A percentile compares a stretch with the other conserved stretches of the same genome.
phyloP scores from a whole-genome alignment of 2,113 vertebrate genomes.

The Pseudorhombus dupliciocellatus region DNA sequence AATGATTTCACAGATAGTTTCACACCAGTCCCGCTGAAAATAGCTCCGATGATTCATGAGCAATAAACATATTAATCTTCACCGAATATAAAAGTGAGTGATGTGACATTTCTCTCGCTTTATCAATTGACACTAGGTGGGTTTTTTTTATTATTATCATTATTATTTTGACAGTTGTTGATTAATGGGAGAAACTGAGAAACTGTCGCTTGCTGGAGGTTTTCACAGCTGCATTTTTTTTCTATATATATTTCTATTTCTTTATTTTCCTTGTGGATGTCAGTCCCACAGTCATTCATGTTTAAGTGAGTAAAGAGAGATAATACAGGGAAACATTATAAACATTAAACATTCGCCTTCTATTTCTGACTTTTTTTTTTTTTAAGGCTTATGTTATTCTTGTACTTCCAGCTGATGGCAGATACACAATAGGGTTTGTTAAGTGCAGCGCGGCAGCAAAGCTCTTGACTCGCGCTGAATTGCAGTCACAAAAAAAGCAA shows the following conservation, averaged over 20 bases:
- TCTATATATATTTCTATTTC: not conserved
- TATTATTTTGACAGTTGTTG: constrained; percentile 14
- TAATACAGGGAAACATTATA: constrained; percentile 1
- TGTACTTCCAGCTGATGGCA: constrained; percentile 5
- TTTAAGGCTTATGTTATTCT: not conserved
- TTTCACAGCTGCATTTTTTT: constrained; percentile 9
- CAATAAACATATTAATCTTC: constrained; percentile 45
- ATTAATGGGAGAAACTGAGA: constrained; percentile 33
- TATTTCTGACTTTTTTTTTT: not conserved
- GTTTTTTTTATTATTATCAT: too few species aligned
- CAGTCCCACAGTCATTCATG: not conserved
- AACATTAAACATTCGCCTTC: not conserved
- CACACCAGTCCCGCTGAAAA: not conserved
- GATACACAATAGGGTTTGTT: constrained; percentile 3
- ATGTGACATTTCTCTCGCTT: constrained; percentile 29
- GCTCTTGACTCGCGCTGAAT: not conserved
- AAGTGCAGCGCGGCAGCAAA: constrained; percentile 1
- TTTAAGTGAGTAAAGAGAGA: constrained; percentile 2
- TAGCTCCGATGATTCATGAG: constrained; percentile 33
- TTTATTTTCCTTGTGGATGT: not conserved
- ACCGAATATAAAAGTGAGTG: constrained; percentile 30
- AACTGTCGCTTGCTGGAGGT: not conserved
- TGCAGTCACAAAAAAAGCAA: constrained; percentile 9
- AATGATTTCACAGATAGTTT: constrained; percentile 46
- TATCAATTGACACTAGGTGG: constrained; percentile 4